Evolutionary conservation across 2,113 vertebrate species (phyloP), one percentile per base, ranked within the genome.

Genomic region (Echinops telfairi): DNA sequence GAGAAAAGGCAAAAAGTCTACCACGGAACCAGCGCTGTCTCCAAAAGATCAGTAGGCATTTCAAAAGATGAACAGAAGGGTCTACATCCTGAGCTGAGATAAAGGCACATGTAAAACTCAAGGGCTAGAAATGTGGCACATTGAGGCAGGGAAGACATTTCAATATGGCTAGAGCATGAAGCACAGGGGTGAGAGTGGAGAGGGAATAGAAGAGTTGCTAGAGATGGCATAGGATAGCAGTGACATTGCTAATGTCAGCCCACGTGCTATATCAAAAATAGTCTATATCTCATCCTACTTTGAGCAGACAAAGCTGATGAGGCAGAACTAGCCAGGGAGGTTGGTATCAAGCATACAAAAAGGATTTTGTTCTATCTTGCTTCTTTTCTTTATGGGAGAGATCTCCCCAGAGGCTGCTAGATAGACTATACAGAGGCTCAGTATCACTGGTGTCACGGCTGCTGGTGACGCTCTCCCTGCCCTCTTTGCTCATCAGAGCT

Each of bases 141-240:
- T 2, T 17, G 16, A 23, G 1, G 6, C 14, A 60, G 58, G 58
- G 10, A 60, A 60, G 58, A 15, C 58, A 60, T 3, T 60, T 60
- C 58, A 60, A 60, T 20, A 60, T 15, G 15, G 20, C 14, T 60
- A 60, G 36, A 5, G 43, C 1, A 12, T 9, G 8, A 31, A 0
- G 3, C 1, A 3, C 25, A 29, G 60, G 29, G 53, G 17, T 40
- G 6, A 40, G 10, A 3, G 23, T 2, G 0, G 15, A 58, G 36
- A 93, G n/a, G 23, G 1, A 29, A 33, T 16, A 58, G 9, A 0
- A 3, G 47, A 47, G 2, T 12, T 0, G 17, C 12, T 4, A 0
- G 22, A 36, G 15, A n/a, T 12, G 53, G n/a, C 23, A 15, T 33
- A 3, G 1, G 36, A 2, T 12, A 20, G 36, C 57, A 57, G 23